Conservation (phyloP, 2,113 vertebrate genomes). For the Cinclus cinclus region DNA sequence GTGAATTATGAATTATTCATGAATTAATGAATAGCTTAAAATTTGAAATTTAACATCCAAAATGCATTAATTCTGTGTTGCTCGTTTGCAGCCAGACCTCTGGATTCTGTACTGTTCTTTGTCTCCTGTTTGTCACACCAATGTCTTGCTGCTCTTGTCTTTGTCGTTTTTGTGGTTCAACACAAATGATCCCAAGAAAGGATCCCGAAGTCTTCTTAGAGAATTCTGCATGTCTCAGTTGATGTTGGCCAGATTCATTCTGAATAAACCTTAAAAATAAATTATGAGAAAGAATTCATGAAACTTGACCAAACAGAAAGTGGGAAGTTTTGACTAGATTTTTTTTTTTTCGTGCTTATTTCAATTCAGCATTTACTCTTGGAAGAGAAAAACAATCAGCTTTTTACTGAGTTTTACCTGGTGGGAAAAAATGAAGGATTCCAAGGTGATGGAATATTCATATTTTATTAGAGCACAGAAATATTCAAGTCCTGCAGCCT, state of each 20-base stretch:
- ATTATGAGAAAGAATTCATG: background rate
- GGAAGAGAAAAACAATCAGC: background rate
- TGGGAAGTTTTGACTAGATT: background rate
- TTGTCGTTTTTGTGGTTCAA: background rate
- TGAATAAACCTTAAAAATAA: background rate
- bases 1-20: slow-evolving; percentile 56
- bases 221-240: background rate
- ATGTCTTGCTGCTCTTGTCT: background rate
- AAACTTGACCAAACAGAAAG: background rate
- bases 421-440: background rate
- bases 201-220: background rate
- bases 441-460: background rate
- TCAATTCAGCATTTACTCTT: background rate
- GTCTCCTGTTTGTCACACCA: background rate
- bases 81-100: background rate
- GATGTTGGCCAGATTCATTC: background rate
- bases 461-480: background rate
- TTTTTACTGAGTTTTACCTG: background rate
- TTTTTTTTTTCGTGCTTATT: background rate
- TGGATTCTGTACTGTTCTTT: background rate
- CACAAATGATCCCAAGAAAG: background rate
- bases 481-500: background rate
- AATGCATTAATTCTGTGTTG: background rate
- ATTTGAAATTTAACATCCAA: slow-evolving; percentile 15
- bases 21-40: slow-evolving; percentile 35